Base-by-base conservation (phyloP, 2,797 vertebrate species). In the Oophaga sylvatica region DNA sequence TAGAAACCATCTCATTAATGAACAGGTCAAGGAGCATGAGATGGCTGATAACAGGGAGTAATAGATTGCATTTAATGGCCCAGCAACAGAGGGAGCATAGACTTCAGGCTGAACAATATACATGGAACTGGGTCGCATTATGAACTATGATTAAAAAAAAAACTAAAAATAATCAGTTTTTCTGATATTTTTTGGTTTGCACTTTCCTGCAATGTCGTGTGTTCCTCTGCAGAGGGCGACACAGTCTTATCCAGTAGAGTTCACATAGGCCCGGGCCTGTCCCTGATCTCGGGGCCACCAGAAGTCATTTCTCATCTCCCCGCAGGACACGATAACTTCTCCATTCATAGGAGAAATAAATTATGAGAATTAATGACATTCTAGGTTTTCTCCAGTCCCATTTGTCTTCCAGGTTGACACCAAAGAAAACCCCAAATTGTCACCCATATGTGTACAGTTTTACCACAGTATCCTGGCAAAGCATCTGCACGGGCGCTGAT, bases 391-490 rank as follows among this genome's bases (percentile, higher is more conserved):
- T 86, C 92, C 92, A 0, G 0, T 91, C 91, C 93, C 93, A 94
- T 95, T 93, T 94, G 95, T 95, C 95, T 96, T 94, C 90, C 0
- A 93, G 94, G 92, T 91, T 95, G 95, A 95, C 95, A 94, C 0
- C 26, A 91, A 92, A 95, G 92, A 94, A 96, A 95, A 94, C 94
- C 95, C 95, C 95, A 94, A 92, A 94, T 94, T 93, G 90, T 96
- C 90, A 88, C 91, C 91, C 90, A 91, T 90, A 86, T 94, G 93
- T 91, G 94, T 93, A 94, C 95, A 94, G 95, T 97, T 96, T 98
- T 96, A 97, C 97, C 97, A 96, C 95, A 95, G 95, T 95, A 96
- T 96, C 97, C 97, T 99, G 98, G 94, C 94, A 95, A 95, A 92
- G 94, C 94, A 95, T 97, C 97, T 98, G 97, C 94, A 88, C 93